Percentiles rank a stretch among this genome's conserved stretches.
Conservation (phyloP, 30 jellyfish, hydroid and myxozoan genomes). For the Chironex yamaguchii region DNA sequence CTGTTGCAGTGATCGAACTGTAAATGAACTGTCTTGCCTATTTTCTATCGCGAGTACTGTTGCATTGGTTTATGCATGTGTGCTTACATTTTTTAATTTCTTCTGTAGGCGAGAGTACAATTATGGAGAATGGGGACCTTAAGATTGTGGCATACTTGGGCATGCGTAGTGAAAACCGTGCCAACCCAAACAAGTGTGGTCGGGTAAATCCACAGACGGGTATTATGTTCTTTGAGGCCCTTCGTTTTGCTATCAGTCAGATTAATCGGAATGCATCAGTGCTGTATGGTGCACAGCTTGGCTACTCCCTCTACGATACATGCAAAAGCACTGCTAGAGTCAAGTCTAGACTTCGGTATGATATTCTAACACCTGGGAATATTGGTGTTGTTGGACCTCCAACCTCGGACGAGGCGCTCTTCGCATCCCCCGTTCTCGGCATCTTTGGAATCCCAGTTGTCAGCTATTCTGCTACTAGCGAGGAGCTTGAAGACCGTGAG, state of each 20-base stretch:
- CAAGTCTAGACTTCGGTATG: conserved; percentile 12
- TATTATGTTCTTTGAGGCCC: conserved; percentile 72
- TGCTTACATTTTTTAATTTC: too few species aligned
- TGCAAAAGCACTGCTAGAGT: conserved; percentile 23
- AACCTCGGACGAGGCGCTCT: conserved; percentile 62
- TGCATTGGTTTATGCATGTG: too few species aligned
- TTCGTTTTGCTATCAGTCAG: conserved; percentile 57
- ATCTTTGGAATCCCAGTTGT: conserved; percentile 21
- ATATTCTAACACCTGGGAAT: not conserved
- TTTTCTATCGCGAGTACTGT: too few species aligned
- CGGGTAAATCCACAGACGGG: conserved; percentile 73
- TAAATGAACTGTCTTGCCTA: too few species aligned
- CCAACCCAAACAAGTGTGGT: not conserved
- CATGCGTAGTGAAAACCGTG: not conserved
- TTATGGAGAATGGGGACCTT: not conserved
- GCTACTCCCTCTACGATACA: conserved; percentile 45
- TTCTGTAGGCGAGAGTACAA: not conserved
- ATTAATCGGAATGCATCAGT: conserved; percentile 44
- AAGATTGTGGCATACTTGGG: not conserved
- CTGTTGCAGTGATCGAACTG: too few species aligned
- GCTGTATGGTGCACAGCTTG: conserved; percentile 37
- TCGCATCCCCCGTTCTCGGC: conserved; percentile 37
- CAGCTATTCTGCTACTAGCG: conserved; percentile 75
- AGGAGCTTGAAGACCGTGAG: conserved; percentile 30
- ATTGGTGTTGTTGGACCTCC: conserved; percentile 74